Evolutionary conservation across 2,888 invertebrate genomes (phyloP).

Genomic region (Platycheirus albimanus): DNA sequence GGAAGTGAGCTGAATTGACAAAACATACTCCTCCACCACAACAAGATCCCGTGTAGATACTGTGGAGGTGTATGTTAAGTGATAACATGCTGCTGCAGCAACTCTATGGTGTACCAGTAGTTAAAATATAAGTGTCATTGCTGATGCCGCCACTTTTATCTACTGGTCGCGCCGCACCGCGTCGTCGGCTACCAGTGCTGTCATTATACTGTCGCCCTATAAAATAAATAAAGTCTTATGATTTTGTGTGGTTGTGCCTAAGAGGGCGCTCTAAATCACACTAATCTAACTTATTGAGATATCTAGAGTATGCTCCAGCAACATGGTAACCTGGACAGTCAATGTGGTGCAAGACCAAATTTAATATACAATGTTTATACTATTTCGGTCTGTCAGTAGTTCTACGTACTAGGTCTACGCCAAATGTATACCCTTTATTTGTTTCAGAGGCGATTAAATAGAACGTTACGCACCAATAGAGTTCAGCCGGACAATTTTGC

Average conservation of each 20-base stretch:
- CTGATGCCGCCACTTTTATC: constrained; percentile 27
- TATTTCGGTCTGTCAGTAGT: constrained; percentile 6
- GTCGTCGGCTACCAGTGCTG: background rate
- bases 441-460: constrained; percentile 50
- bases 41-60: constrained; percentile 28
- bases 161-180: too few species aligned
- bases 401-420: constrained; percentile 6
- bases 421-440: constrained; percentile 24
- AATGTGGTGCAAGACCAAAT: constrained; percentile 62
- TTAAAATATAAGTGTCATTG: constrained; percentile 39
- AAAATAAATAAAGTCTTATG: constrained; percentile 37
- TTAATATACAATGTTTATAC: too few species aligned
- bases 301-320: constrained; percentile 58
- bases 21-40: constrained; percentile 18
- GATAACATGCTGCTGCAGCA: constrained; percentile 20
- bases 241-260: constrained; percentile 23
- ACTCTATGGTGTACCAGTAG: constrained; percentile 5
- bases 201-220: constrained; percentile 40
- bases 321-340: constrained; percentile 44
- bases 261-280: constrained; percentile 64
- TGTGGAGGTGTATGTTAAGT: constrained; percentile 59
- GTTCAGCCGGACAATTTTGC: constrained; percentile 56
- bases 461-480: constrained; percentile 66
- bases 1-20: constrained; percentile 65
- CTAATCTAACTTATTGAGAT: constrained; percentile 63